phyloP scores from a whole-genome alignment of 2,113 vertebrate species.

The Lagopus leucura region DNA sequence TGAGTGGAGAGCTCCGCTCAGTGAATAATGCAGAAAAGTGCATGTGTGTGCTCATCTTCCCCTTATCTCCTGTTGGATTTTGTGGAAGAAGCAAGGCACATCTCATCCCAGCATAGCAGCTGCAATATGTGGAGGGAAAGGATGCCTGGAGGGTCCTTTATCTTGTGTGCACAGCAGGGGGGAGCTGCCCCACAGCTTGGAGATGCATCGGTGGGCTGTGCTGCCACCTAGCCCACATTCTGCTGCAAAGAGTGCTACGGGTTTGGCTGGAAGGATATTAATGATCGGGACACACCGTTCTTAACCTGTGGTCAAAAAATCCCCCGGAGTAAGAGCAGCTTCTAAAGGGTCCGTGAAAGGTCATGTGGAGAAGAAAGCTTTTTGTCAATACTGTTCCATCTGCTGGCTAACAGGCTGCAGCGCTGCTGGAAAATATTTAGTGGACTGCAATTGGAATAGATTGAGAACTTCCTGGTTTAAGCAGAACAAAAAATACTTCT shows the following conservation, averaged over 20 bases:
- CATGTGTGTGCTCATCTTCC: fast-evolving
- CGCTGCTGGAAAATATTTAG: not conserved
- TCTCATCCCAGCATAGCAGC: not conserved
- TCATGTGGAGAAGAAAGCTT: not conserved
- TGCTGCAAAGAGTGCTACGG: fast-evolving
- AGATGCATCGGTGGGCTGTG: not conserved
- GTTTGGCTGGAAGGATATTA: not conserved
- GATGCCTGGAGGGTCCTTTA: not conserved
- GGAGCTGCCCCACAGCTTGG: not conserved
- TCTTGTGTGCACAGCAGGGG: not conserved
- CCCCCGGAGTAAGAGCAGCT: not conserved
- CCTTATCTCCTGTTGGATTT: not conserved
- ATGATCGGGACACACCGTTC: not conserved
- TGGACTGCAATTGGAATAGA: not conserved
- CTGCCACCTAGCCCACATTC: not conserved
- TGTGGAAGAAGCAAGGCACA: not conserved
- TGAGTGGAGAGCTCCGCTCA: not conserved
- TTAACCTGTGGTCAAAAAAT: not conserved
- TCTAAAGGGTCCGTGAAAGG: not conserved
- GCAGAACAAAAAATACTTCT: not conserved
- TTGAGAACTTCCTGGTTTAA: not conserved
- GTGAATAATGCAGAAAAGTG: not conserved
- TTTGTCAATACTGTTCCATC: not conserved
- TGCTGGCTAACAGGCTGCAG: not conserved
- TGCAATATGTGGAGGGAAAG: not conserved